Evolutionary conservation across 1,140 invertebrate genomes (phyloP), one percentile per base, ranked within the genome.

Genomic region (Thaumatotibia leucotreta): DNA sequence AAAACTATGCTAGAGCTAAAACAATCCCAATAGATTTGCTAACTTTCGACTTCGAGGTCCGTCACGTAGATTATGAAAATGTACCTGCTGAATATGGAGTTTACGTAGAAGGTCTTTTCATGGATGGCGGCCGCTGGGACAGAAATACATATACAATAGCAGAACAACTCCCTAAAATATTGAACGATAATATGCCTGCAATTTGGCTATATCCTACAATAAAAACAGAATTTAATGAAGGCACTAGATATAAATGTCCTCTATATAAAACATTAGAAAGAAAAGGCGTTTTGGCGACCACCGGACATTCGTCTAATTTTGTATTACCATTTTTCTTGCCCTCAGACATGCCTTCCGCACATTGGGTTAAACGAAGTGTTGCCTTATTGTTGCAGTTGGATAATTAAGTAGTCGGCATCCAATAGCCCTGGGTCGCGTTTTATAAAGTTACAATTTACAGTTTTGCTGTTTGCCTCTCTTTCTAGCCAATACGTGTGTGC

Each of bases 251-350:
- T 78, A 92, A 92, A 65, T 97, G 96, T 84, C 97, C 97, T 4
- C 90, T 98, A 1, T 98, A 98, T 83, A 97, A 97, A 82, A 98
- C 97, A 0, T 95, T 95, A 11, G 97, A 96, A 70, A 93, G 97
- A 67, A 94, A 94, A 75, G 97, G 97, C 8, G 94, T 95, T 65
- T 88, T 96, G 9, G 97, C 96, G 50, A 98, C 97, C 0, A 98
- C 97, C 0, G 97, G 97, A 0, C 97, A 98, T 88, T 98, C 97
- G 0, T 97, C 97, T 0, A 98, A 98, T 91, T 98, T 96, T 89
- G 96, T 98, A 0, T 86, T 98, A 49, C 94, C 95, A 0, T 93
- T 98, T 70, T 92, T 95, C 61, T 84, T 98, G 20, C 94, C 95
- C 14, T 96, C 96, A 0, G 83, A 94, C 66, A 81, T 93, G 69